These are phyloP conservation scores for Tiliqua scincoides DNA, from an alignment of 2,113 vertebrate genomes.

Conservation along the genomic window DNA sequence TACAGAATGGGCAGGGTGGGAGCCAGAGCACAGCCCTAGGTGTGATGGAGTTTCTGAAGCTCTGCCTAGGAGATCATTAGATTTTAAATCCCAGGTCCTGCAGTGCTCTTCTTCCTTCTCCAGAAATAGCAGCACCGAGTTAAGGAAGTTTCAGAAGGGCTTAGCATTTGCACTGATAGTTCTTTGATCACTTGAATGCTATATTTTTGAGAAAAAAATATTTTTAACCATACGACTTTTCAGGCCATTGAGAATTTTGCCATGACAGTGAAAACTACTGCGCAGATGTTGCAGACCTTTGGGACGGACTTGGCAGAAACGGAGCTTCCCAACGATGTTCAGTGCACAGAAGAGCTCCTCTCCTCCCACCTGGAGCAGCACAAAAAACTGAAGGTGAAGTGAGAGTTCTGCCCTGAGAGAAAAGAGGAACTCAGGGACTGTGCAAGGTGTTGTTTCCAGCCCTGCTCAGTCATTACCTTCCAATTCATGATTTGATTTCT, in stretches of 20 bases:
- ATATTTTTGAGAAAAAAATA: slow-evolving; percentile 19
- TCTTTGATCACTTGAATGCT: not conserved
- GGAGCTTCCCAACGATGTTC: slow-evolving; percentile 89
- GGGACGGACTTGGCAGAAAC: slow-evolving; percentile 87
- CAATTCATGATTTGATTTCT: not conserved
- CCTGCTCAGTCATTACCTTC: not conserved
- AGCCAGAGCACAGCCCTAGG: no score
- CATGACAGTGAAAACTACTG: slow-evolving; percentile 91
- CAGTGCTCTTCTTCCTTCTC: no score
- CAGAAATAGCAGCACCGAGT: no score
- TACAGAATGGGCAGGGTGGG: no score
- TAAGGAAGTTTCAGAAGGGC: not conserved
- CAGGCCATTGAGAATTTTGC: slow-evolving; percentile 97
- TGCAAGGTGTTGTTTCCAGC: not conserved
- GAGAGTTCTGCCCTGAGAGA: not conserved
- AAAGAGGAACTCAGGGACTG: no score
- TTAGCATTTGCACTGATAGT: not conserved
- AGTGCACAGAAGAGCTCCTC: slow-evolving; percentile 89
- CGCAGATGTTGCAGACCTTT: slow-evolving; percentile 91
- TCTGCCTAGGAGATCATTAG: no score
- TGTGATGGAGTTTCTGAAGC: no score
- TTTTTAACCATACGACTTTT: slow-evolving; percentile 33
- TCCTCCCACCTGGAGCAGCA: slow-evolving; percentile 82
- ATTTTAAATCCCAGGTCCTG: no score
- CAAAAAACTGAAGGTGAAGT: slow-evolving; percentile 84